Base-by-base conservation (phyloP, 2,797 vertebrate genomes). In the Sebastes hubbsi region DNA sequence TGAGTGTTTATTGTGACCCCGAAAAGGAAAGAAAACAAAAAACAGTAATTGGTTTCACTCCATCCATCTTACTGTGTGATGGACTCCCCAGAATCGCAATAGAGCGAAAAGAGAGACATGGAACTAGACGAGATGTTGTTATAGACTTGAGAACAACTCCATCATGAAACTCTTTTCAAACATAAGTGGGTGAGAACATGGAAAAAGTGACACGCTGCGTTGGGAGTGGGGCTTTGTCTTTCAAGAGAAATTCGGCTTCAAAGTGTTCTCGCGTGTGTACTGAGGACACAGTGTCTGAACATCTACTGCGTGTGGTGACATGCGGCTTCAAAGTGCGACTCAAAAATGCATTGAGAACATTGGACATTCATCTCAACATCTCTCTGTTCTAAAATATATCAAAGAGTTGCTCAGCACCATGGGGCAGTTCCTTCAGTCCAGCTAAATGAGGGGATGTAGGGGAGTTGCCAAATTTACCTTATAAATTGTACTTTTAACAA, bases 301-400 rank as follows among this genome's bases (percentile, higher is more conserved):
- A 75, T 85, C 84, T 27, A 64, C 80, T 67, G 80, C 8, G 62
- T 46, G 65, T 46, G 74, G 79, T 78, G 87, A 83, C 83, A 79
- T 7, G 62, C 29, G 16, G 83, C 87, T 91, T 91, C 88, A 90
- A 93, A 91, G 87, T 72, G 71, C 77, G 75, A 72, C 82, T 87
- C 77, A 54, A 64, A 83, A 70, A 73, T 76, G 65, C 69, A 85
- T 25, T 34, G 73, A 78, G 69, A 76, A 75, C 38, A 34, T 70
- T 78, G 82, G 86, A 80, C 68, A 61, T 63, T 85, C 56, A 73
- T 87, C 74, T 68, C 9, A 67, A 82, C 58, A 63, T 78, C 67
- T 66, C 46, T 88, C 52, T 77, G 65, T 80, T 84, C 58, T 9
- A 66, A 27, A 61, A 76, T 27, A 59, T 78, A 82, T 91, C 86